phyloP scores from a whole-genome alignment of 2,113 vertebrate genomes.

The Thryonomys swinderianus region DNA sequence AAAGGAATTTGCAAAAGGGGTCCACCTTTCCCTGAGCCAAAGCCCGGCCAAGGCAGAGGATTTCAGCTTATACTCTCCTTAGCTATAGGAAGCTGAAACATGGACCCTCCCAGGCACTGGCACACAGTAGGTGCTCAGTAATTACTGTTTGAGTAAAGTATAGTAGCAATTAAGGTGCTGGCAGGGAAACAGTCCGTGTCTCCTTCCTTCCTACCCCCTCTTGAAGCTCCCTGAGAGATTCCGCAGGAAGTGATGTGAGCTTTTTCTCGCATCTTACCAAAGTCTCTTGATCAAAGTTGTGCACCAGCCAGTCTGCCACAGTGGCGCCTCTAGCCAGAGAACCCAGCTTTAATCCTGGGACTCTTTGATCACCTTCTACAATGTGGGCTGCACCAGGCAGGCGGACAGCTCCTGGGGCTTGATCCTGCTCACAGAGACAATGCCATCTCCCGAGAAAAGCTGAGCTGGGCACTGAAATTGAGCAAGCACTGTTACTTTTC shows the following conservation, averaged over 20 bases:
- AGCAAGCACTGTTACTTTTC: not conserved
- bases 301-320: not conserved
- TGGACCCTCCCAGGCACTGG: not conserved
- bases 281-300: constrained; percentile 64
- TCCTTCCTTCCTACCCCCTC: not conserved
- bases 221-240: constrained; percentile 55
- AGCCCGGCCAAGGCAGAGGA: not conserved
- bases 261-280: constrained; percentile 11
- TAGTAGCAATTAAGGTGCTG: constrained; percentile 14
- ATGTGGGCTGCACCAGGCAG: not conserved
- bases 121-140: constrained; percentile 27
- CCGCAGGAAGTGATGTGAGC: constrained; percentile 55
- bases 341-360: constrained; percentile 57
- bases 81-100: not conserved
- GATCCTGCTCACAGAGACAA: not conserved
- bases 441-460: not conserved
- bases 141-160: not conserved
- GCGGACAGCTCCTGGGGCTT: not conserved
- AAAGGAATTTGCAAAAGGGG: not conserved
- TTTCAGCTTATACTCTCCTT: not conserved
- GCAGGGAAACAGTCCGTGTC: not conserved
- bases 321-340: not conserved
- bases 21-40: not conserved
- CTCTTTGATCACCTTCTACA: constrained; percentile 62
- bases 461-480: constrained; percentile 24